These are phyloP conservation scores for Gerris buenoi DNA, from an alignment of 1,140 invertebrate species.

Conservation along the genomic window DNA sequence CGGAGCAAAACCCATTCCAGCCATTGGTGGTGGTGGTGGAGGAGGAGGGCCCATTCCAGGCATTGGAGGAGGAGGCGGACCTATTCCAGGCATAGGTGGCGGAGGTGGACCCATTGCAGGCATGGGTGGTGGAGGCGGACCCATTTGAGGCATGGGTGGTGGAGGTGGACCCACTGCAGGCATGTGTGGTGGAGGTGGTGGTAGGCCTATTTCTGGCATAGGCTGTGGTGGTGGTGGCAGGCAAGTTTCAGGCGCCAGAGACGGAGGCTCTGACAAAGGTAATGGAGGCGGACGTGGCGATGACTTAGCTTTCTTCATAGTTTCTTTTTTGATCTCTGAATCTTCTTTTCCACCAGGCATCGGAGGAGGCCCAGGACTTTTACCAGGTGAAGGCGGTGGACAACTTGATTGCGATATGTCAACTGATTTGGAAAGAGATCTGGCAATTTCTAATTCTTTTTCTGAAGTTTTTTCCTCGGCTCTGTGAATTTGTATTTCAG, in stretches of 20 bases:
- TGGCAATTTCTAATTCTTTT: too few relatives aligned
- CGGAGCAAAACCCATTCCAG: constrained; percentile 24
- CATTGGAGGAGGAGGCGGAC: constrained; percentile 32
- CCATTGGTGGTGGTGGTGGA: constrained; percentile 25
- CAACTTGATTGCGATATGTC: too few relatives aligned
- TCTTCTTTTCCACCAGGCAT: background rate
- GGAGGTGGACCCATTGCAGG: constrained; percentile 23
- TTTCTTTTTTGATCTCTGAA: background rate
- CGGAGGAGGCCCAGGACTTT: background rate
- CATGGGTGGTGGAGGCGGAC: constrained; percentile 29
- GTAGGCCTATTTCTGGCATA: constrained; percentile 16
- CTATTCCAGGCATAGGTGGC: constrained; percentile 28
- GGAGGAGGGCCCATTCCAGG: constrained; percentile 22
- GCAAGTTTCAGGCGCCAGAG: too few relatives aligned
- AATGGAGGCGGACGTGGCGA: too few relatives aligned
- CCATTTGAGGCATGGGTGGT: constrained; percentile 22
- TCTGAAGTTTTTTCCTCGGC: too few relatives aligned
- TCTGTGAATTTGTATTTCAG: too few relatives aligned
- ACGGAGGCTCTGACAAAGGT: too few relatives aligned
- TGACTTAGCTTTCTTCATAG: background rate
- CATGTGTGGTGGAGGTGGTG: constrained; percentile 21
- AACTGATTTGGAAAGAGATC: too few relatives aligned
- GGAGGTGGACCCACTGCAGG: background rate
- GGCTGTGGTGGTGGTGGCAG: constrained; percentile 22
- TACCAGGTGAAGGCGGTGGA: background rate